Percentiles rank a stretch among this genome's conserved stretches.
phyloP scores from a whole-genome alignment of 2,797 vertebrate genomes.

The Benthosema pterotum region DNA sequence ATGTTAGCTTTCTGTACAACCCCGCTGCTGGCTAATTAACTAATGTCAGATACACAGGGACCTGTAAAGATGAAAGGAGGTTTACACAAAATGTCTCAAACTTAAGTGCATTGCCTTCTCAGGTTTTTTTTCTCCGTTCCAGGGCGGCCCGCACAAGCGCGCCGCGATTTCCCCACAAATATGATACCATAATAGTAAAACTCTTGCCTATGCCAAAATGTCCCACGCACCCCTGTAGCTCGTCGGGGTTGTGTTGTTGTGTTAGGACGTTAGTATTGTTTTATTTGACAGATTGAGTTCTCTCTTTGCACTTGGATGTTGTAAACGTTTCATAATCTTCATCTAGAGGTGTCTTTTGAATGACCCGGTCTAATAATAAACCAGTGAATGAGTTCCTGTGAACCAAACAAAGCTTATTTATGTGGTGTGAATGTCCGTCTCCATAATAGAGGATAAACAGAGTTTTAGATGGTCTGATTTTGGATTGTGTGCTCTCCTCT shows the following conservation, averaged over 20 bases:
- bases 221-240: constrained; percentile 8
- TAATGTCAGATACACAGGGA: constrained; percentile 52
- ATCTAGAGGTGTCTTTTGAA: constrained; percentile 7
- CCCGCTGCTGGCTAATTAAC: constrained; percentile 62
- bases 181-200: constrained; percentile 16
- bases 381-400: constrained; percentile 15
- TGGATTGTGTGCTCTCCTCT: too few species aligned
- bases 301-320: constrained; percentile 13
- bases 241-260: background rate
- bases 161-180: background rate
- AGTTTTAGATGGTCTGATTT: background rate
- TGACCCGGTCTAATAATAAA: constrained; percentile 42
- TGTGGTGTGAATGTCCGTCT: constrained; percentile 6
- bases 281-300: constrained; percentile 17
- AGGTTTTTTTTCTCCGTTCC: constrained; percentile 9
- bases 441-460: background rate
- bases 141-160: background rate
- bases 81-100: constrained; percentile 44
- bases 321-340: constrained; percentile 26
- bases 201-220: background rate
- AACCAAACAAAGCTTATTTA: constrained; percentile 24
- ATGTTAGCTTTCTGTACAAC: constrained; percentile 67
- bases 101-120: constrained; percentile 14
- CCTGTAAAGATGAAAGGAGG: constrained; percentile 33
- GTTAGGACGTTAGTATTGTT: constrained; percentile 20